phyloP scores from a whole-genome alignment of 2,888 invertebrate genomes.

The Orchesella flavescens region DNA sequence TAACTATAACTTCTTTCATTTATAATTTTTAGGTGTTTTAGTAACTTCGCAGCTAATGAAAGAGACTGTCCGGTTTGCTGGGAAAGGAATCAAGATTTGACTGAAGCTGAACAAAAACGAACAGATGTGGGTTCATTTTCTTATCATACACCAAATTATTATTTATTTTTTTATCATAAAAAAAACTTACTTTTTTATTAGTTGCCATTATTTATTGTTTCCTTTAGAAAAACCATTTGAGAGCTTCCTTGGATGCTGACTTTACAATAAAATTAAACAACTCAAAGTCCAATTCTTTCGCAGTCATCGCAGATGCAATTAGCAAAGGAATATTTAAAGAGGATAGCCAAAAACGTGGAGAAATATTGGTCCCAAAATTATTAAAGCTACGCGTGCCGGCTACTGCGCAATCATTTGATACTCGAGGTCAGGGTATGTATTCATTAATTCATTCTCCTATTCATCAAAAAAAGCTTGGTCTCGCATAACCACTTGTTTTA shows the following conservation, averaged over 20 bases:
- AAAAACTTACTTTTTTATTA: no score
- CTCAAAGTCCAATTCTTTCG: conserved; percentile 79
- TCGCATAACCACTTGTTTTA: no score
- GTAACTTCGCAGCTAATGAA: conserved; percentile 90
- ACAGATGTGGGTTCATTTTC: conserved; percentile 35
- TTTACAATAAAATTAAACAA: conserved; percentile 66
- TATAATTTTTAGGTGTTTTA: conserved; percentile 94
- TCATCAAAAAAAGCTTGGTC: no score
- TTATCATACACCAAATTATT: conserved; percentile 1
- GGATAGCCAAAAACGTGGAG: conserved; percentile 58
- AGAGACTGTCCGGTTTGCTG: conserved; percentile 91
- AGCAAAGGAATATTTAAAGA: conserved; percentile 88
- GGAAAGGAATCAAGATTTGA: conserved; percentile 82
- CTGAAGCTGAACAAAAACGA: conserved; percentile 75
- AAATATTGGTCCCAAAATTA: conserved; percentile 63
- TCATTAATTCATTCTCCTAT: neutral
- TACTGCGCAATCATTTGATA: conserved; percentile 46
- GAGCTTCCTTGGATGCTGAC: conserved; percentile 64
- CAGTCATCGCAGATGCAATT: conserved; percentile 92
- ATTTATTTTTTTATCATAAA: conserved; percentile 24
- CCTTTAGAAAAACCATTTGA: conserved; percentile 59
- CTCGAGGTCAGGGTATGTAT: conserved; percentile 14
- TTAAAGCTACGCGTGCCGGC: conserved; percentile 64
- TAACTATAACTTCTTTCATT: neutral
- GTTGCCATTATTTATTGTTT: no score